These are phyloP conservation scores for Eilema caniola DNA, from an alignment of 2,888 invertebrate genomes.

Conservation along the genomic window DNA sequence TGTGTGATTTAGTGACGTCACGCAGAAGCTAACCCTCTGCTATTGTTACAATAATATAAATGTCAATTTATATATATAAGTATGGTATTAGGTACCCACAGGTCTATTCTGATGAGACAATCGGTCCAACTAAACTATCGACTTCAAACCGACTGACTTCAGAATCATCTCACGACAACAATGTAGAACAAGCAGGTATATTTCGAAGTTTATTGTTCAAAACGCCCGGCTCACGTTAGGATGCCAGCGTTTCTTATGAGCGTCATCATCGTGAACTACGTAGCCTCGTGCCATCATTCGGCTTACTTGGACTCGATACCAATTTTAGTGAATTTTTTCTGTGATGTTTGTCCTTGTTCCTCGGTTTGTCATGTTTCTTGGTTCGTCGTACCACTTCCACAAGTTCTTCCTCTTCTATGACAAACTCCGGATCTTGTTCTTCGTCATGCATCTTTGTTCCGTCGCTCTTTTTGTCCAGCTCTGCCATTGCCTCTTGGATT, in stretches of 20 bases:
- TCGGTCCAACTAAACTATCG: slow-evolving; percentile 26
- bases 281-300: slow-evolving; percentile 76
- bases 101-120: slow-evolving; percentile 28
- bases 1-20: slow-evolving; percentile 48
- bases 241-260: slow-evolving; percentile 5
- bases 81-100: slow-evolving; percentile 48
- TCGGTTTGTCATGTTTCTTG: slow-evolving; percentile 64
- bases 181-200: not conserved
- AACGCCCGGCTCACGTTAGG: no score
- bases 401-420: slow-evolving; percentile 21
- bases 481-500: slow-evolving; percentile 97
- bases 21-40: slow-evolving; percentile 48
- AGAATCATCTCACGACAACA: not conserved
- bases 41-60: slow-evolving; percentile 40
- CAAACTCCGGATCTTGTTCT: slow-evolving; percentile 6
- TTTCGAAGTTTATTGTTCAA: not conserved
- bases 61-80: slow-evolving; percentile 43
- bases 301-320: slow-evolving; percentile 59
- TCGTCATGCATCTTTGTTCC: slow-evolving; percentile 27
- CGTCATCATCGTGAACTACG: slow-evolving; percentile 83
- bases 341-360: slow-evolving; percentile 63
- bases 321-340: slow-evolving; percentile 64
- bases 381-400: slow-evolving; percentile 62
- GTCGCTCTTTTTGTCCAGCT: slow-evolving; percentile 91
- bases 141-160: not conserved